Evolutionary conservation across 2,797 vertebrate genomes (phyloP).

Genomic region (Intellagama lesueurii): DNA sequence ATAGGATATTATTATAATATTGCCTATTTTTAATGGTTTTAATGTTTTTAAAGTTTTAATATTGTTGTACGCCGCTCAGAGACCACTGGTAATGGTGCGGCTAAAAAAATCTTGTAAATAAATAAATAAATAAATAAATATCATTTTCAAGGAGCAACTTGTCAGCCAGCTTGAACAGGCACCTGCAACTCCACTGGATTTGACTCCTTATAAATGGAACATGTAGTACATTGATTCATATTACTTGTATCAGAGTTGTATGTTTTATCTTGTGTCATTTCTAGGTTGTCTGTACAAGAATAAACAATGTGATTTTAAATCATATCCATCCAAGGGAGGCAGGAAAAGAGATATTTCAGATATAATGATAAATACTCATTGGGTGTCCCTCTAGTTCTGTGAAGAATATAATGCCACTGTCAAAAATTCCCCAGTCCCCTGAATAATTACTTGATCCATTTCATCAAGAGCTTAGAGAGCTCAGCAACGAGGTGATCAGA

Average conservation of each 20-base stretch:
- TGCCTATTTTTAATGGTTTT: too few species aligned
- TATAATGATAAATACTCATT: slow-evolving; percentile 53
- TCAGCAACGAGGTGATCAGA: slow-evolving; percentile 54
- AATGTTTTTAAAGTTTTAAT: too few species aligned
- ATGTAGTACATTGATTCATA: slow-evolving; percentile 72
- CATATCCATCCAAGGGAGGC: slow-evolving; percentile 49
- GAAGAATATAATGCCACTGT: slow-evolving; percentile 48
- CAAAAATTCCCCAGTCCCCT: slow-evolving; percentile 50
- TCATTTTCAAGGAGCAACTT: slow-evolving; percentile 43
- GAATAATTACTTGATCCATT: slow-evolving; percentile 48
- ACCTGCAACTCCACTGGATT: too few species aligned
- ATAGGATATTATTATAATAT: too few species aligned
- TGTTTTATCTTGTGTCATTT: slow-evolving; percentile 75
- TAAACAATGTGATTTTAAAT: slow-evolving; percentile 51
- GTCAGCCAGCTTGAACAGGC: slow-evolving; percentile 3
- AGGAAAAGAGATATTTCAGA: slow-evolving; percentile 52
- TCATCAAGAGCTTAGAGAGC: accelerated
- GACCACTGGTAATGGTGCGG: too few species aligned
- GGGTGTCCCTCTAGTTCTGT: slow-evolving; percentile 25
- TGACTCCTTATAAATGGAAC: slow-evolving; percentile 64
- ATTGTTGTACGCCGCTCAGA: too few species aligned
- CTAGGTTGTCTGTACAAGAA: slow-evolving; percentile 65
- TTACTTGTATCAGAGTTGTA: slow-evolving; percentile 60
- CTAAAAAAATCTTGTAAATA: too few species aligned
- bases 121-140: too few species aligned